Base-by-base conservation (phyloP, 2,888 invertebrate species). In the Heliconius ethilla region DNA sequence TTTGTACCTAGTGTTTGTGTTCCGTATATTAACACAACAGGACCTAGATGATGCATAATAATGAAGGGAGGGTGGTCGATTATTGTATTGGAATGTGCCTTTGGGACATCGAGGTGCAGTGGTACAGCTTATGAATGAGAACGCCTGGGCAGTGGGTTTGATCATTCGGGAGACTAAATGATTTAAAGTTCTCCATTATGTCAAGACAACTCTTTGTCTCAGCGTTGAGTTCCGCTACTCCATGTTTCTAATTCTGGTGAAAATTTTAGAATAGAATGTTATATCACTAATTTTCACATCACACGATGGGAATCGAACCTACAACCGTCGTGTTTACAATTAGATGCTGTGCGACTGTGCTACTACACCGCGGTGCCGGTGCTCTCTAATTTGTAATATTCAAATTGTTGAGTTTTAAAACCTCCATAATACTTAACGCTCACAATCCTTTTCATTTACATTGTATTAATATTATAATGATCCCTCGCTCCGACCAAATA, bases 11-110 rank as follows among this genome's bases (percentile, higher is more conserved):
- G 65, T 77, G 70, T 77, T 77, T 77, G 59, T 73, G 37, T 67
- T 73, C 27, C 72, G 59, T 66, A 72, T 66, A n/a, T 66, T 63
- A 66, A 40, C 37, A 59, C 72, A 77, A 77, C 72, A 77, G 25
- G 40, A 25, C 27, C n/a, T 55, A 59, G 29, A 25, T 27, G 72
- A 65, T 37, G 73, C 62, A 37, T 73, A 63, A 25, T 73, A 25
- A 40, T 63, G 74, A 62, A 11, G 40, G 25, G 6, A 40, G 67
- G 40, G n/a, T 67, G 22, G 33, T 22, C 2, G n/a, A 37, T 67
- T 0, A 67, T 37, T 37, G n/a, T 62, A 25, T 25, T 62, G n/a
- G 62, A 10, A 25, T 62, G 25, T 51, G 45, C 6, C 18, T 51
- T 51, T 51, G 51, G 22, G 18, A 3, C 51, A 51, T 51, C 51